These are phyloP conservation scores for Dascyllus trimaculatus DNA, from an alignment of 2,113 vertebrate genomes.

Conservation along the genomic window DNA sequence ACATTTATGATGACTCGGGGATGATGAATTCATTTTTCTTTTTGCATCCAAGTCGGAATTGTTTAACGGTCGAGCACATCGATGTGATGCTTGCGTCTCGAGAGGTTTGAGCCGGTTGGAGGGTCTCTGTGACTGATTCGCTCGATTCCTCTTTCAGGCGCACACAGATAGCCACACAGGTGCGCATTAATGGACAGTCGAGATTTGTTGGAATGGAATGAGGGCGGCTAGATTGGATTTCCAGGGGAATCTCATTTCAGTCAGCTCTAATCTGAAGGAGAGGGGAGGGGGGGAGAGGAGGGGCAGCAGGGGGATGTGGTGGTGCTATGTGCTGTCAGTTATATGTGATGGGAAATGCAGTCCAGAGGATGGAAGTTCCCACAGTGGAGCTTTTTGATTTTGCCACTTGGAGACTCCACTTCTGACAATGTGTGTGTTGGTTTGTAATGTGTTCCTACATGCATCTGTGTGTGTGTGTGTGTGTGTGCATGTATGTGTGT, in stretches of 20 bases:
- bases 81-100: background rate
- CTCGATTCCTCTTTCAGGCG: conserved; percentile 23
- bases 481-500: background rate
- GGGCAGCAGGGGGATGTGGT: background rate
- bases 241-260: conserved; percentile 66
- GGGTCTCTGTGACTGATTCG: conserved; percentile 1
- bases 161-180: conserved; percentile 25
- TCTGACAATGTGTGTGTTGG: background rate
- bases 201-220: conserved; percentile 54
- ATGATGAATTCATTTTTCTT: background rate
- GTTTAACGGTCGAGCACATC: background rate
- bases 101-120: background rate
- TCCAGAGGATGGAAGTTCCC: conserved; percentile 25
- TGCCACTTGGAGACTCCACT: conserved; percentile 1
- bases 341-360: conserved; percentile 16
- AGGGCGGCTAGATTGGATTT: conserved; percentile 65
- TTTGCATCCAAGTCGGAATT: background rate
- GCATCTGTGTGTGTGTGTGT: background rate
- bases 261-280: conserved; percentile 47
- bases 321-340: background rate
- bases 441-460: too few species aligned
- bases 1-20: background rate
- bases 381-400: conserved; percentile 15
- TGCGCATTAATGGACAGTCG: conserved; percentile 50
- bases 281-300: background rate